Percentiles rank a stretch among this genome's conserved stretches.
These are phyloP conservation scores for Bostrychus sinensis DNA, from an alignment of 2,113 vertebrate species.

Conservation along the genomic window DNA sequence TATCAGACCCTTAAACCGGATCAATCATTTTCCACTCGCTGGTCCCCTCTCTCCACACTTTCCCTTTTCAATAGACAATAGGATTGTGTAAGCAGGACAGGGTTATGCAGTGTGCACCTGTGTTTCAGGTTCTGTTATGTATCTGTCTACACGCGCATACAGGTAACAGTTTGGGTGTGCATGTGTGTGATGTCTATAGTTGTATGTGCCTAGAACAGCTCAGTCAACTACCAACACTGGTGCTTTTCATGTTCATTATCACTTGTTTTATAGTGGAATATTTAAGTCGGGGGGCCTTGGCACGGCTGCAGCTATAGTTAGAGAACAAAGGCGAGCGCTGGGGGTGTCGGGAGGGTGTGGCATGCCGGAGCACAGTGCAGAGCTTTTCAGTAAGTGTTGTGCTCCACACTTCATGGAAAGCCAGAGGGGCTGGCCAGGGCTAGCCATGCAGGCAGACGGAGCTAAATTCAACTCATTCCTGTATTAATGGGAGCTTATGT, in stretches of 20 bases:
- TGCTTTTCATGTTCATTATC: conserved; percentile 77
- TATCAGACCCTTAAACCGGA: conserved; percentile 74
- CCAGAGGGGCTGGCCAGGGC: conserved; percentile 58
- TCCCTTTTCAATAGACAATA: conserved; percentile 57
- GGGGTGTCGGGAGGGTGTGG: conserved; percentile 70
- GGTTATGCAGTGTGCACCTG: conserved; percentile 38
- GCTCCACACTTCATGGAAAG: conserved; percentile 80
- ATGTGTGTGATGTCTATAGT: conserved; percentile 28
- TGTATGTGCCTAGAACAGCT: conserved; percentile 59
- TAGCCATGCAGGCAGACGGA: conserved; percentile 72
- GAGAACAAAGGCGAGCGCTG: conserved; percentile 77
- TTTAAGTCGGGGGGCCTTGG: conserved; percentile 78
- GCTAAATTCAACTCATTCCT: conserved; percentile 86
- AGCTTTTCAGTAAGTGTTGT: conserved; percentile 79
- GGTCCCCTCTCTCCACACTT: conserved; percentile 68
- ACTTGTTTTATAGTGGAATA: conserved; percentile 83
- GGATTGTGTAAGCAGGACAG: conserved; percentile 37
- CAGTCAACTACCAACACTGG: conserved; percentile 63
- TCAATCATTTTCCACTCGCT: conserved; percentile 78
- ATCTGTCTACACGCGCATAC: conserved; percentile 39
- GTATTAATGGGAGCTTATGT: conserved; percentile 85
- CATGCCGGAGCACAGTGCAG: conserved; percentile 68
- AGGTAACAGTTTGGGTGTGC: conserved; percentile 29
- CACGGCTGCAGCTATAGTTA: conserved; percentile 80
- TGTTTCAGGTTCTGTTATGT: conserved; percentile 41